Base-by-base conservation (phyloP, 2,888 invertebrate species). In the Mesorhabditis spiculigera region DNA sequence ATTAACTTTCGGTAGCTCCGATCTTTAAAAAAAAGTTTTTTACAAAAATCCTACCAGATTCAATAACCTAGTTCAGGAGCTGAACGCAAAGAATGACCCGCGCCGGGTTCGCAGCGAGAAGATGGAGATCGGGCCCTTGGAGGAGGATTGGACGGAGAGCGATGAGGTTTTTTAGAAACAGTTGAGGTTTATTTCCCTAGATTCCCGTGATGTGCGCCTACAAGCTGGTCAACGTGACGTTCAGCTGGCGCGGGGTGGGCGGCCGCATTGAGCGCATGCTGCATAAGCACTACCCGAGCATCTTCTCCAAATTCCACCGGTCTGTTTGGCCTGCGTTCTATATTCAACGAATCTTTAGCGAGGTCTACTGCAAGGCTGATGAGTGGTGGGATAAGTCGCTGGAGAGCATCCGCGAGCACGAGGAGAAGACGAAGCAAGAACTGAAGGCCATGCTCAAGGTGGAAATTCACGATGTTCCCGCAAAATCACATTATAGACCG, bases 321-420 rank as follows among this genome's bases (percentile, higher is more conserved):
- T 50, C n/a, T 50, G 58, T n/a, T 50, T 50, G n/a, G 58, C 28
- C 28, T 28, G 28, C 28, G 28, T 28, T 28, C 28, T 3, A 28
- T 28, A 28, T 28, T 28, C 28, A 28, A 28, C 28, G 28, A 28
- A 28, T 61, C 66, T 74, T 65, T 61, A 79, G 79, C 86, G 95
- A 97, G 91, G 93, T 97, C 75, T 95, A 95, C 89, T 96, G 96
- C 90, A 95, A 94, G 91, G 93, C 93, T 88, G 97, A 98, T 89
- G 91, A 93, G 87, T 98, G 97, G 96, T 90, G 92, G 89, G 95
- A 95, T 78, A 90, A 97, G 88, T 94, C 94, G 78, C 95, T 98
- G 94, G 93, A 92, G 8, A n/a, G n/a, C 8, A 96, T 98, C 87
- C 91, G 97, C 86, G 92, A 91, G 80, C 91, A 96, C 86, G 97